These are phyloP conservation scores for Athalia cordata DNA, from an alignment of 2,888 invertebrate genomes.

Conservation along the genomic window DNA sequence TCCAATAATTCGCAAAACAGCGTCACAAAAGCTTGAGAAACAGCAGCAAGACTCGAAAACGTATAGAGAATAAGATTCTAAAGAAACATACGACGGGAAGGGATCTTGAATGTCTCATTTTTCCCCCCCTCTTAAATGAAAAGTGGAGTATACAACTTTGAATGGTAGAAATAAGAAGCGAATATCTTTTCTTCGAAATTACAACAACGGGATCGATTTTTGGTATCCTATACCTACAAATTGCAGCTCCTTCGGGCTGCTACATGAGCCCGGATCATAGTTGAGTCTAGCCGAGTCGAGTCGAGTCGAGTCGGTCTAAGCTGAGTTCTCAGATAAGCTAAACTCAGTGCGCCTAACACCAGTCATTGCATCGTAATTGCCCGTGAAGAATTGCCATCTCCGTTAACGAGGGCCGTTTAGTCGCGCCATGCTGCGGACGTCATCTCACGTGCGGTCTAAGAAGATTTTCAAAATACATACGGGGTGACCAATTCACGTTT, in stretches of 20 bases:
- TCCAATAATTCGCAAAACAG: slow-evolving; percentile 16
- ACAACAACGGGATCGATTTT: slow-evolving; percentile 5
- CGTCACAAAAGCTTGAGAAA: slow-evolving; percentile 19
- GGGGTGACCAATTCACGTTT: slow-evolving; percentile 28
- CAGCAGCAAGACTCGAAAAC: background rate
- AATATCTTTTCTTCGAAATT: slow-evolving; percentile 12
- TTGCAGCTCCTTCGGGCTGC: slow-evolving; percentile 21
- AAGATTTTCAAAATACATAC: slow-evolving; percentile 17
- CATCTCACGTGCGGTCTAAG: slow-evolving; percentile 19
- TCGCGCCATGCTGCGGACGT: slow-evolving; percentile 49
- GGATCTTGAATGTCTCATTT: background rate
- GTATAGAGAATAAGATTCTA: background rate
- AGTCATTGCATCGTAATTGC: slow-evolving; percentile 54
- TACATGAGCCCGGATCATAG: slow-evolving; percentile 25
- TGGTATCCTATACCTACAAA: slow-evolving; percentile 3
- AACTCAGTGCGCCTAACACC: slow-evolving; percentile 52
- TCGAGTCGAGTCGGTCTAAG: background rate
- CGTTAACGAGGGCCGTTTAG: slow-evolving; percentile 56
- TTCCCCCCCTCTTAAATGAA: background rate
- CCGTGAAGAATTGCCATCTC: slow-evolving; percentile 49
- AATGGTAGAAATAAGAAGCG: slow-evolving; percentile 2
- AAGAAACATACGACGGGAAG: too few species aligned
- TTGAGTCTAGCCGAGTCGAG: slow-evolving; percentile 19
- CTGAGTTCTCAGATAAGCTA: slow-evolving; percentile 23
- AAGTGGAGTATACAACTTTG: background rate